Evolutionary conservation across 2,113 vertebrate species (phyloP).

Genomic region (Lathamus discolor): DNA sequence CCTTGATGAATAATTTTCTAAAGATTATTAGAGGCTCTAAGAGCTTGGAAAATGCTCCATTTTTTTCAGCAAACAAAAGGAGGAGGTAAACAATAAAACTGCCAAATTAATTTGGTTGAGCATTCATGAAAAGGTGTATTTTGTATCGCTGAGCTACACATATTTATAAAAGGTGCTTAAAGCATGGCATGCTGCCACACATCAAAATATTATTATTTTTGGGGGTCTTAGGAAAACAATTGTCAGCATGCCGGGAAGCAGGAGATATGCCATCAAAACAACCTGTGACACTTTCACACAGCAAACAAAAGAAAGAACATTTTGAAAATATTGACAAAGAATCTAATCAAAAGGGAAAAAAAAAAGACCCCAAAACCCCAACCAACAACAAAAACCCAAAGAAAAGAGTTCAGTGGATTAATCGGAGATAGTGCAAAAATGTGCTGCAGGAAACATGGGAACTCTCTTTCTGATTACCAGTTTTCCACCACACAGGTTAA

Average conservation of each 20-base stretch:
- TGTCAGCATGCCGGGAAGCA: not conserved
- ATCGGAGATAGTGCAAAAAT: not conserved
- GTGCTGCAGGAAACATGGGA: not conserved
- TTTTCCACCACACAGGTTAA: not conserved
- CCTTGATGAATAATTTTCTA: slow-evolving; percentile 45
- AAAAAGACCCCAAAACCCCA: not conserved
- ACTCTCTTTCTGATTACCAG: not conserved
- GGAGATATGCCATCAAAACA: slow-evolving; percentile 6
- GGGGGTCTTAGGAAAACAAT: not conserved
- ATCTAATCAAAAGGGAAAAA: not conserved
- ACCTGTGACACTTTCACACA: not conserved
- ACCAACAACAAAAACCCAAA: not conserved
- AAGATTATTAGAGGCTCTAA: slow-evolving; percentile 3
- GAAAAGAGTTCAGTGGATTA: not conserved
- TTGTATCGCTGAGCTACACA: not conserved
- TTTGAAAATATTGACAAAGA: not conserved
- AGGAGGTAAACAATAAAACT: slow-evolving; percentile 33
- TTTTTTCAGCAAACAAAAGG: slow-evolving; percentile 5
- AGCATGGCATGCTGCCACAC: not conserved
- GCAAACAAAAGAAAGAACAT: not conserved
- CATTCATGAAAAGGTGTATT: slow-evolving; percentile 18
- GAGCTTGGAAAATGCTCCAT: not conserved
- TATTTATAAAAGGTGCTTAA: slow-evolving; percentile 11
- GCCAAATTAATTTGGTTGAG: slow-evolving; percentile 6
- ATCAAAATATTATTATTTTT: not conserved